phyloP scores from a whole-genome alignment of 2,888 invertebrate species.

The Hecatera dysodea region DNA sequence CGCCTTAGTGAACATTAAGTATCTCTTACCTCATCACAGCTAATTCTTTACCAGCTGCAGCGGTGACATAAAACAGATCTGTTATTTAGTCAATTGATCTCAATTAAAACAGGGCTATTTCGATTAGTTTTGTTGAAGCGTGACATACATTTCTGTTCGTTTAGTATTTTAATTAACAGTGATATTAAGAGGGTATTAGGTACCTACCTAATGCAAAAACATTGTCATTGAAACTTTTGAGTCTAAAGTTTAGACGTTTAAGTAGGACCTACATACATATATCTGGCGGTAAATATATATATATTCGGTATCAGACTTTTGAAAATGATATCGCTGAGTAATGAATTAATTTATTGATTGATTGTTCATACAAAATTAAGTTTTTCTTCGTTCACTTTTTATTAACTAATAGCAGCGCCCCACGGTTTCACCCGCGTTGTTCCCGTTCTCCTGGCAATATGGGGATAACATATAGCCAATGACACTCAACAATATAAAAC shows the following conservation, averaged over 20 bases:
- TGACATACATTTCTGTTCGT: slow-evolving; percentile 38
- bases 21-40: slow-evolving; percentile 33
- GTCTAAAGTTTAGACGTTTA: no score
- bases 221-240: neutral
- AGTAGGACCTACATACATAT: neutral
- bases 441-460: no score
- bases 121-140: slow-evolving; percentile 30
- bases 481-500: no score
- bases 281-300: no score
- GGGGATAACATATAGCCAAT: no score
- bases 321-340: neutral
- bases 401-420: neutral
- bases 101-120: slow-evolving; percentile 39
- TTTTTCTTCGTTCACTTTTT: neutral
- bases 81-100: slow-evolving; percentile 48
- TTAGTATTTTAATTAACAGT: slow-evolving; percentile 38
- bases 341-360: neutral
- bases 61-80: slow-evolving; percentile 42
- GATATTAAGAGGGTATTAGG: neutral
- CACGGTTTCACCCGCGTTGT: no score
- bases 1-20: neutral
- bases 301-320: slow-evolving; percentile 9
- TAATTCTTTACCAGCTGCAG: slow-evolving; percentile 4
- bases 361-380: slow-evolving; percentile 15
- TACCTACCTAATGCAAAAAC: neutral